Percentiles rank a stretch among this genome's conserved stretches.
phyloP scores from a whole-genome alignment of 1,140 invertebrate genomes.

The Drosophila athabasca region DNA sequence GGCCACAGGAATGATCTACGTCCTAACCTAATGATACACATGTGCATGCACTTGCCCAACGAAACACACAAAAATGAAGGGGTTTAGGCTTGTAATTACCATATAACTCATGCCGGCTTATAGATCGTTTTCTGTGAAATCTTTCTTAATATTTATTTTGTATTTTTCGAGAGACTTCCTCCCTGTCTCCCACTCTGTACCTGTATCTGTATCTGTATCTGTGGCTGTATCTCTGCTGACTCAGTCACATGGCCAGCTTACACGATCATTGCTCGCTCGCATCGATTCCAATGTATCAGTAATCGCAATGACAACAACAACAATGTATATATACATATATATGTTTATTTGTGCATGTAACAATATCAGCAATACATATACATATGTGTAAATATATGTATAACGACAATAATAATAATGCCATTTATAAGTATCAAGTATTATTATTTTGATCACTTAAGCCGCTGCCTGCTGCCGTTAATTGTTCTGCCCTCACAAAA shows the following conservation, averaged over 20 bases:
- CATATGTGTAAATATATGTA: constrained; percentile 8
- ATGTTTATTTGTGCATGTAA: background rate
- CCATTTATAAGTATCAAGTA: constrained; percentile 54
- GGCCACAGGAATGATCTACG: constrained; percentile 1
- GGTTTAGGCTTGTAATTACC: too few relatives aligned
- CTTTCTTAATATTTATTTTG: background rate
- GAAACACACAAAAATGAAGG: too few relatives aligned
- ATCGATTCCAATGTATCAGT: constrained; percentile 57
- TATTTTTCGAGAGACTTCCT: constrained; percentile 1
- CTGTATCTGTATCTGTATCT: background rate
- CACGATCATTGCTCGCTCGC: constrained; percentile 56
- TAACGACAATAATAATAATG: constrained; percentile 44
- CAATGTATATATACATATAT: constrained; percentile 11
- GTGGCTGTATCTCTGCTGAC: constrained; percentile 8
- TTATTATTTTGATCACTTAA: constrained; percentile 65
- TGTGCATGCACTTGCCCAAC: too few relatives aligned
- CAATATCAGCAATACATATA: too few relatives aligned
- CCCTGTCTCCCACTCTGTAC: background rate
- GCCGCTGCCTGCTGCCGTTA: constrained; percentile 54
- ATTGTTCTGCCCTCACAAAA: constrained; percentile 39
- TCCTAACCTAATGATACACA: background rate
- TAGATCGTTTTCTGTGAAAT: constrained; percentile 13
- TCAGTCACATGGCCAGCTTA: constrained; percentile 64
- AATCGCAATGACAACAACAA: constrained; percentile 39
- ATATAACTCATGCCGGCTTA: background rate